A percentile compares a stretch with the other conserved stretches of the same genome.
Evolutionary conservation across 2,113 vertebrate genomes (phyloP).

Genomic region (Otocyon megalotis): DNA sequence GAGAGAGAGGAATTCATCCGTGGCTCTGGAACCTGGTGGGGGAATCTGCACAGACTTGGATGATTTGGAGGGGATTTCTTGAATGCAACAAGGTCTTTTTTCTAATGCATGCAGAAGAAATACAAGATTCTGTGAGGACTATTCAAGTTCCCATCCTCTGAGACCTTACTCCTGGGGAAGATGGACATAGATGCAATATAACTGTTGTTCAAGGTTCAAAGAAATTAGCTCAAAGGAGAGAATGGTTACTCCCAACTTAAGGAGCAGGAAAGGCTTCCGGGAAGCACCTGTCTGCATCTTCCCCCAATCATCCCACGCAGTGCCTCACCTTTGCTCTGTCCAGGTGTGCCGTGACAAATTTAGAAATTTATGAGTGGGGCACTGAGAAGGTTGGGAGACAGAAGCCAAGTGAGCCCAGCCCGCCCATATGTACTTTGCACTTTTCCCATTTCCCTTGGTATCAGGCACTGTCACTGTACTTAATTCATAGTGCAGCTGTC

Average conservation of each 20-base stretch:
- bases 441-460: conserved; percentile 27
- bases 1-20: neutral
- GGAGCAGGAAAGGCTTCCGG: neutral
- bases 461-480: neutral
- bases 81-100: neutral
- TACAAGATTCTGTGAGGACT: neutral
- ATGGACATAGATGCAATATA: neutral
- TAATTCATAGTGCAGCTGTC: neutral
- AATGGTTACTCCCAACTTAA: neutral
- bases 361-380: neutral
- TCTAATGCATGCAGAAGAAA: neutral
- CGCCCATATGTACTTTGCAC: conserved; percentile 60
- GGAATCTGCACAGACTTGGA: neutral
- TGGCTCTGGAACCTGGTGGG: neutral
- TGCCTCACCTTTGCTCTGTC: neutral
- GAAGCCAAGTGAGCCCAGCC: neutral
- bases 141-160: neutral
- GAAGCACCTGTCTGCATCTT: neutral
- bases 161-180: neutral
- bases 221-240: neutral
- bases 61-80: neutral
- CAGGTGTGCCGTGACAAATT: neutral
- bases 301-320: neutral
- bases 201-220: neutral
- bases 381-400: neutral